Percentiles rank a stretch among this genome's conserved stretches.
Conservation (phyloP, 2,113 vertebrate species). For the Xiphorhynchus elegans region DNA sequence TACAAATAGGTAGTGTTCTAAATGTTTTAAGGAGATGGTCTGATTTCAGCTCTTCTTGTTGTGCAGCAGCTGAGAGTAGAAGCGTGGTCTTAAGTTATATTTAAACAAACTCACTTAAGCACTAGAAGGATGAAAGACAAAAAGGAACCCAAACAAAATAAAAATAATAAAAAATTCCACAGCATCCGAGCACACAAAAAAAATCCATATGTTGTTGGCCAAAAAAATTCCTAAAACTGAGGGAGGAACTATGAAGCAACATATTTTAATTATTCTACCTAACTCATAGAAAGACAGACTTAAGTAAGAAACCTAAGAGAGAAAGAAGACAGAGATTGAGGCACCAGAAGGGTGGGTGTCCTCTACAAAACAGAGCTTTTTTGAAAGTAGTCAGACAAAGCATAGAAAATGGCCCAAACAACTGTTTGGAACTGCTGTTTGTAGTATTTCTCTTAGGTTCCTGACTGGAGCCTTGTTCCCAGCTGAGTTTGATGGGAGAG, state of each 20-base stretch:
- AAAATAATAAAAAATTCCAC: rapidly evolving
- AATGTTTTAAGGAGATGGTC: not conserved
- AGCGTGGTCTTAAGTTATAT: not conserved
- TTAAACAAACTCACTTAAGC: not conserved
- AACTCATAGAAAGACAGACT: not conserved
- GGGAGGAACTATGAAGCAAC: not conserved
- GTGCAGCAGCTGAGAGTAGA: not conserved
- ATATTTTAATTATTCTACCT: not conserved
- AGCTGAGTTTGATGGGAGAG: not conserved
- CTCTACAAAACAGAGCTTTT: not conserved
- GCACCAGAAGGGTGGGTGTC: not conserved
- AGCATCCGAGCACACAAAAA: not conserved
- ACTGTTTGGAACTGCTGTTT: not conserved
- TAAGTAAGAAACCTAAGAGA: not conserved
- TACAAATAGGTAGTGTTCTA: not conserved
- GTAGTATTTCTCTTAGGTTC: not conserved
- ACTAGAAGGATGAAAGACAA: not conserved
- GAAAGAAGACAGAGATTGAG: not conserved
- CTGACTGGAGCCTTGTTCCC: not conserved
- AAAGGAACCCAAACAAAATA: not conserved
- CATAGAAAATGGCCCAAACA: not conserved
- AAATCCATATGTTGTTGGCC: not conserved
- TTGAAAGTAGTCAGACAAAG: not conserved
- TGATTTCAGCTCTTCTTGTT: not conserved
- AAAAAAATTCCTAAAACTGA: not conserved